Conservation (phyloP, 2,797 vertebrate species). For the Cynodonichthys magdalenae region DNA sequence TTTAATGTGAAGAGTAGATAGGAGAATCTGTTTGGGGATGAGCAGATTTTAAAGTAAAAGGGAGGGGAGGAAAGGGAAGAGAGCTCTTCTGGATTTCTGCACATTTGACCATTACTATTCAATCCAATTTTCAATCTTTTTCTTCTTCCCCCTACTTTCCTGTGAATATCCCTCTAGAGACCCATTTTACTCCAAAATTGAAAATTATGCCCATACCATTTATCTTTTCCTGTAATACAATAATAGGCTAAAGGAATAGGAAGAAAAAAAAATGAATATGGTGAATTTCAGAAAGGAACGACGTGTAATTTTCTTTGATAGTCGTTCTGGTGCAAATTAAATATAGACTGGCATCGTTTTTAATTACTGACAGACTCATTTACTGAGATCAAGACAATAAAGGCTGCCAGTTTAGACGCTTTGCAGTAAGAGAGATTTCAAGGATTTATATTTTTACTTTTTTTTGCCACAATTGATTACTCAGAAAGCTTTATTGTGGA, state of each 20-base stretch:
- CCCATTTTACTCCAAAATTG: conserved; percentile 67
- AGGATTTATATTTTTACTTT: conserved; percentile 49
- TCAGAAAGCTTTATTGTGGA: conserved; percentile 25
- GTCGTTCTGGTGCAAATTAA: conserved; percentile 62
- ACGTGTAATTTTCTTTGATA: conserved; percentile 68
- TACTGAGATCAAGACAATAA: conserved; percentile 57
- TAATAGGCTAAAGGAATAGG: conserved; percentile 53
- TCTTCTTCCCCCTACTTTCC: conserved; percentile 20
- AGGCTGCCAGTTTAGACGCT: conserved; percentile 50
- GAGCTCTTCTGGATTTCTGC: conserved; percentile 31
- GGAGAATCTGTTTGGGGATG: conserved; percentile 32
- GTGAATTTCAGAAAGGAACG: conserved; percentile 56
- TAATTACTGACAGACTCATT: conserved; percentile 73
- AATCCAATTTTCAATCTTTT: conserved; percentile 45
- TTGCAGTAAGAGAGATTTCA: conserved; percentile 16
- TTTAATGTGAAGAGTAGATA: conserved; percentile 33
- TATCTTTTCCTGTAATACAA: conserved; percentile 67
- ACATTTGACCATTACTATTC: conserved; percentile 60
- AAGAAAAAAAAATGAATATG: conserved; percentile 22
- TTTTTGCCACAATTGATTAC: conserved; percentile 29
- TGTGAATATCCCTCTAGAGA: conserved; percentile 47
- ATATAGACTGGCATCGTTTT: conserved; percentile 68
- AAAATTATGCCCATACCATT: conserved; percentile 66
- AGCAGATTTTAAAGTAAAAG: conserved; percentile 16
- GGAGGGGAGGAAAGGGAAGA: conserved; percentile 10